Evolutionary conservation across 2,888 invertebrate species (phyloP).

Genomic region (Willowsia nigromaculata): DNA sequence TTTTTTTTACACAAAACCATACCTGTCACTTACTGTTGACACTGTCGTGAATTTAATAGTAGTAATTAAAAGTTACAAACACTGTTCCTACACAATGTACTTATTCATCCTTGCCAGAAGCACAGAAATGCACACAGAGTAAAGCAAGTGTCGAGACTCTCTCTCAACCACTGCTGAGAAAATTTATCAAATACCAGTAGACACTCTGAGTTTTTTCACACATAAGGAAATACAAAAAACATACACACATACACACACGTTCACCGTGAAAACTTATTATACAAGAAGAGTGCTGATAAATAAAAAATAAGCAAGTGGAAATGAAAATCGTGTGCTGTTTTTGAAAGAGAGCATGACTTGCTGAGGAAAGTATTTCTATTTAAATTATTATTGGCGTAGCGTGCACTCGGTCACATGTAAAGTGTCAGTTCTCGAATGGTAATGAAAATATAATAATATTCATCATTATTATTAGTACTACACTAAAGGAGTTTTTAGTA

Average conservation of each 20-base stretch:
- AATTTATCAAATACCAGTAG: no score
- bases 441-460: constrained; percentile 2
- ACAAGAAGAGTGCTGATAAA: no score
- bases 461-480: background rate
- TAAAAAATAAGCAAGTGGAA: no score
- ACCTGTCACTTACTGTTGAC: constrained; percentile 23
- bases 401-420: constrained; percentile 9
- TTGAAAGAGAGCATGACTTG: background rate
- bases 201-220: no score
- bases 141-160: no score
- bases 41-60: background rate
- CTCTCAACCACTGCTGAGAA: no score
- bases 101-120: background rate
- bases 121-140: background rate
- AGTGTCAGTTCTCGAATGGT: constrained; percentile 7
- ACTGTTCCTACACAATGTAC: background rate
- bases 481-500: background rate
- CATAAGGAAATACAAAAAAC: no score
- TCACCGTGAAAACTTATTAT: no score
- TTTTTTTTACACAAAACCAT: background rate
- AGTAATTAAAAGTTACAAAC: background rate
- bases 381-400: background rate
- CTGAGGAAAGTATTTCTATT: no score
- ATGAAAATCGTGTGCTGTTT: background rate
- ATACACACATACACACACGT: no score